Conservation (phyloP, 2,113 vertebrate species). For the Scartelaos histophorus region DNA sequence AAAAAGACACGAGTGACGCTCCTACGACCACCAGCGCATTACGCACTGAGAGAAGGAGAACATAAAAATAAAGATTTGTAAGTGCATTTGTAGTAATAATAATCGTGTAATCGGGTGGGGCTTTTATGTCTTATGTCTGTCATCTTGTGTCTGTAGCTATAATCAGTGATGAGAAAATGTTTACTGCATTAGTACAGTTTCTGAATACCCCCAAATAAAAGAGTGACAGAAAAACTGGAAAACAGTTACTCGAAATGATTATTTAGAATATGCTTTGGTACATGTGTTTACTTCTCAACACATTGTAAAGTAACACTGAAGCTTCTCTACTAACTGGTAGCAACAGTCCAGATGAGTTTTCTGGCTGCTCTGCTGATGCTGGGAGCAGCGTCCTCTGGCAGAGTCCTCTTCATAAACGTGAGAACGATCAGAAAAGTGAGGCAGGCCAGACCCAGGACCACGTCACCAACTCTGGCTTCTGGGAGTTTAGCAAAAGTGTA, state of each 20-base stretch:
- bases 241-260: too few species aligned
- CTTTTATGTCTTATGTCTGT: too few species aligned
- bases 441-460: slow-evolving; percentile 83
- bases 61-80: neutral
- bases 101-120: too few species aligned
- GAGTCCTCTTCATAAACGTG: slow-evolving; percentile 77
- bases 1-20: slow-evolving; percentile 84
- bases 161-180: too few species aligned
- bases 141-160: too few species aligned
- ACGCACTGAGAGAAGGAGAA: slow-evolving; percentile 71
- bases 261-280: too few species aligned
- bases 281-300: too few species aligned
- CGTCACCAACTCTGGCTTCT: slow-evolving; percentile 85
- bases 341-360: slow-evolving; percentile 78
- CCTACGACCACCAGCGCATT: slow-evolving; percentile 89
- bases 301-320: neutral
- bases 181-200: too few species aligned
- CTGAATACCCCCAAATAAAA: too few species aligned
- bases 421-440: slow-evolving; percentile 77
- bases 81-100: neutral
- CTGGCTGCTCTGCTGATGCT: slow-evolving; percentile 61
- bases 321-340: slow-evolving; percentile 80
- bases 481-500: slow-evolving; percentile 82
- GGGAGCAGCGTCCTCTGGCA: slow-evolving; percentile 36
- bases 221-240: too few species aligned